A percentile compares a stretch with the other conserved stretches of the same genome.
Evolutionary conservation across 1,140 invertebrate species (phyloP).

Genomic region (Pogonus chalceus): DNA sequence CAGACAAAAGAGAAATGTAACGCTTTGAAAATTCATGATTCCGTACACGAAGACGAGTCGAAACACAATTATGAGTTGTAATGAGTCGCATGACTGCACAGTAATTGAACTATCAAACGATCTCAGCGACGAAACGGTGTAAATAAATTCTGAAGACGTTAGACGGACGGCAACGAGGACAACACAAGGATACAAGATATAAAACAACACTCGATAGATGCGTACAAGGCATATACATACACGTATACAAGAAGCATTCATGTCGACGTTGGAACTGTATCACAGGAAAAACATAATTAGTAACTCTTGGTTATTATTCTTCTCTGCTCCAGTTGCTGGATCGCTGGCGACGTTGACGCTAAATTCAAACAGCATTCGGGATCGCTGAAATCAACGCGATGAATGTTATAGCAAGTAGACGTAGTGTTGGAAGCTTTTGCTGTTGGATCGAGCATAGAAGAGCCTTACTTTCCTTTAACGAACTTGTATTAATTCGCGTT

Average conservation of each 20-base stretch:
- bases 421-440: background rate
- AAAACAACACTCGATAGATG: too few species aligned
- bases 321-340: too few species aligned
- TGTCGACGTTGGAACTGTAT: background rate
- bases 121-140: background rate
- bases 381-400: background rate
- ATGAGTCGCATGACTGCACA: background rate
- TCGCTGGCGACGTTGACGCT: too few species aligned
- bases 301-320: slow-evolving; percentile 1
- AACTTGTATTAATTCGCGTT: slow-evolving; percentile 4
- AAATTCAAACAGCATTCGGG: background rate
- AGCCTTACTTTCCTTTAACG: background rate
- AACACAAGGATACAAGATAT: too few species aligned
- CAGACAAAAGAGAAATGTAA: too few species aligned
- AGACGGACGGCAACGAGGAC: too few species aligned
- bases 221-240: background rate
- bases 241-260: background rate
- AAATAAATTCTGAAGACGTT: too few species aligned
- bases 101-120: background rate
- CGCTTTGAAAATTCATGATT: too few species aligned
- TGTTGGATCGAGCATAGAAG: too few species aligned
- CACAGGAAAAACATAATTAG: slow-evolving; percentile 2
- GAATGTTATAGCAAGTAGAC: background rate
- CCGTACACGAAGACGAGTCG: background rate
- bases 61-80: background rate